Base-by-base conservation (phyloP, 2,797 vertebrate genomes). In the Podarcis siculus region DNA sequence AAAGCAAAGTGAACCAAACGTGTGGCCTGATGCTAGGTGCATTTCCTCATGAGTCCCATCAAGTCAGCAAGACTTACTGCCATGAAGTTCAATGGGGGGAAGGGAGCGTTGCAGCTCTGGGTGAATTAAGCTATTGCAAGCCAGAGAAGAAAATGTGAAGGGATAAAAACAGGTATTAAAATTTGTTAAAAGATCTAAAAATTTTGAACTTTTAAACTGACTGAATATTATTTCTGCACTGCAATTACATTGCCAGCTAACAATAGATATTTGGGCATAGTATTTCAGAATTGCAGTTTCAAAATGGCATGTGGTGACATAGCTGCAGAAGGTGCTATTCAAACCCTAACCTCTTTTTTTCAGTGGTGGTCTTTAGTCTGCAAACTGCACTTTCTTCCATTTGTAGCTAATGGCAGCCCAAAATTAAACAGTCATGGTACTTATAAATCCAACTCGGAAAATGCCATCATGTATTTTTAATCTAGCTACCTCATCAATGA, bases 391-490 rank as follows among this genome's bases (percentile, higher is more conserved):
- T 91, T 93, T 90, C 90, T 87, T 64, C 84, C n/a, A 87, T 1
- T 6, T 90, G 86, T 25, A 2, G 93, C 91, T 95, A 95, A 96
- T 94, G 95, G 94, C 94, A 95, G 90, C 82, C 90, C 93, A 71
- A 86, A 83, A 92, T 96, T 90, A 93, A 95, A 91, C 1, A 19
- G 89, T 88, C 17, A 78, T 5, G 67, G 86, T 32, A 76, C 92
- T 89, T 95, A 89, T 92, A 90, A 87, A 93, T 92, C 94, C 79
- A 39, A 94, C 95, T 94, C 92, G 90, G 95, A 95, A 96, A 96
- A 97, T 95, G 95, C 95, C 95, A 91, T 95, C 95, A 95, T 97
- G 94, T 95, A 96, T 97, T 96, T 97, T 97, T 97, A 96, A 97
- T 96, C 93, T 93, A 55, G 82, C 93, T 86, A 58, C 94, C 94